Evolutionary conservation across 2,888 invertebrate species (phyloP), one percentile per base, ranked within the genome.

Genomic region (Bombylius discolor): DNA sequence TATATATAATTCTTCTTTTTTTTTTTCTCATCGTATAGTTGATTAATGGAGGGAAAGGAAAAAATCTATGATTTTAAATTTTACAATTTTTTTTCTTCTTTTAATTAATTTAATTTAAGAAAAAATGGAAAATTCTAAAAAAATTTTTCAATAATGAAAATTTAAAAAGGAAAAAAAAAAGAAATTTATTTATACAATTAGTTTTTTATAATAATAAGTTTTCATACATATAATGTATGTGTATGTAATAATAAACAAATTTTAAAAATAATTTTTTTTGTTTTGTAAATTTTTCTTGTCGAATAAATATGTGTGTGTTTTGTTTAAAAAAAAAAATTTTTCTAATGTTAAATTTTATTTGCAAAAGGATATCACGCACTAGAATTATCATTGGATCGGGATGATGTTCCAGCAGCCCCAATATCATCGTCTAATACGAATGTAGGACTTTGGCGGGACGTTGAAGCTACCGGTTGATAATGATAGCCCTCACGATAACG

Each of bases 371-470:
- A 73, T 73, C 73, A 73, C 73, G 73, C 73, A 72, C 73, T 73
- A 67, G 73, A 73, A 67, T 73, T 73, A 69, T 71, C 73, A 72
- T 70, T 73, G 70, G 74, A 74, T 68, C 71, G 73, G 71, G 73
- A 73, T 67, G 73, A 72, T 70, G 73, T 71, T 72, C 72, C 72
- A 69, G 72, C 73, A 65, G 69, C 70, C 65, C 65, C 57, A 52
- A 67, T 63, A 61, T 72, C 71, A 64, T 72, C 72, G 65, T 71
- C 73, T 65, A 74, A 62, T 62, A 74, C 66, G 66, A 74, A 74
- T 63, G 74, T 74, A 64, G 75, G 75, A 68, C 75, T 75, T 68
- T 78, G 76, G 72, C 76, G 76, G 66, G 79, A 79, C 67, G 79
- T 79, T 64, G 78, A 78, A 67, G 73, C 72, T 64, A 73, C 70